Percentiles rank a stretch among this genome's conserved stretches.
Conservation (phyloP, 2,888 invertebrate genomes). For the Panorpa germanica region DNA sequence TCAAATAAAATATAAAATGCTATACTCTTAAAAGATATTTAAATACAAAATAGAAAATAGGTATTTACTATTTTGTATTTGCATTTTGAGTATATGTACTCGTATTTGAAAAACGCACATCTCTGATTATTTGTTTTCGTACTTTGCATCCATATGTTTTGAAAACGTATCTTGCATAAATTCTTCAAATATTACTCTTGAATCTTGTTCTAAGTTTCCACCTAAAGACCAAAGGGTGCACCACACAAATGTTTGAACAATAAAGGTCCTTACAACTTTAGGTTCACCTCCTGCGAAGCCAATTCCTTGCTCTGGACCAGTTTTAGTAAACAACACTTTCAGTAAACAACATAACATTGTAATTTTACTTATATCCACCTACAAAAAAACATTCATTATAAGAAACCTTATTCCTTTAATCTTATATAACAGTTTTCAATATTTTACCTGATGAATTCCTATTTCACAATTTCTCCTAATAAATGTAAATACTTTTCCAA, state of each 20-base stretch:
- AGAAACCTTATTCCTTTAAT: slow-evolving; percentile 1
- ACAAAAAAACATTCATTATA: slow-evolving; percentile 11
- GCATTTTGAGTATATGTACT: too few species aligned
- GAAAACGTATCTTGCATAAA: slow-evolving; percentile 50
- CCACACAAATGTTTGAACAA: slow-evolving; percentile 64
- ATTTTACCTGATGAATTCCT: slow-evolving; percentile 52
- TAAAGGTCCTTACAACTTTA: slow-evolving; percentile 36
- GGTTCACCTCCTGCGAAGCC: slow-evolving; percentile 32
- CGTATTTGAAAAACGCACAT: too few species aligned
- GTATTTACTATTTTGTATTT: too few species aligned
- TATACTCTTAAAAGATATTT: too few species aligned
- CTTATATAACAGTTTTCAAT: slow-evolving; percentile 2
- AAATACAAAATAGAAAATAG: too few species aligned
- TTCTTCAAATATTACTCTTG: slow-evolving; percentile 49
- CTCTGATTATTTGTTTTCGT: too few species aligned
- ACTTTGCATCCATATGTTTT: slow-evolving; percentile 46
- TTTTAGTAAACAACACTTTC: slow-evolving; percentile 44
- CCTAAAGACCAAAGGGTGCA: slow-evolving; percentile 71
- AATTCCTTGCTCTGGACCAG: slow-evolving; percentile 31
- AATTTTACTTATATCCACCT: slow-evolving; percentile 73
- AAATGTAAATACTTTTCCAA: slow-evolving; percentile 45
- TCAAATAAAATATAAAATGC: too few species aligned
- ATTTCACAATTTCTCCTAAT: slow-evolving; percentile 47
- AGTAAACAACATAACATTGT: slow-evolving; percentile 54
- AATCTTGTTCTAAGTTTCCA: slow-evolving; percentile 58